Evolutionary conservation across 2,113 vertebrate genomes (phyloP), one percentile per base, ranked within the genome.

Genomic region (Bagarius yarrelli): DNA sequence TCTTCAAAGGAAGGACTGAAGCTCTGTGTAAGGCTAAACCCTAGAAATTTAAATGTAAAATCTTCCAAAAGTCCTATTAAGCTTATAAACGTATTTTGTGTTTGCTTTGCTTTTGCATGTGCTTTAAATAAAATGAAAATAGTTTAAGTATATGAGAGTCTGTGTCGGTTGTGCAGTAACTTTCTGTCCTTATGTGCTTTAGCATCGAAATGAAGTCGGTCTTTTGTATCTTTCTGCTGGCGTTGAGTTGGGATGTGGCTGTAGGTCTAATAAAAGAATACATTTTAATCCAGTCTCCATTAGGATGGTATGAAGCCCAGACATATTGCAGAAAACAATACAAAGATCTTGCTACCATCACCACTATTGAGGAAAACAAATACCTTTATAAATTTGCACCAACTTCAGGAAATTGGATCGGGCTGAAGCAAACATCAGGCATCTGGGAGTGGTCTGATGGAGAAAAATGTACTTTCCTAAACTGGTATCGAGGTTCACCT

Each of bases 401-500:
- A 5, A 4, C 21, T 47, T 1, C 0, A 21, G 18, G 57, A 19
- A 25, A n/a, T 12, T 87, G 86, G 83, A 85, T 83, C 11, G 83
- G 83, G 14, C 64, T 86, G 23, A 77, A 34, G 8, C 8, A 2
- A 3, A 64, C 53, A 14, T 15, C 4, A 8, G 9, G 18, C 0
- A 23, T 0, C 13, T 86, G 81, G 83, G 1, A 56, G 12, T 87
- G 83, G 83, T 79, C 81, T 64, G 78, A 83, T 83, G 81, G 75
- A 71, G 44, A 15, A n/a, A 1, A 13, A 25, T 9, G 23, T 14
- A 47, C 27, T 0, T 75, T 81, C 23, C 8, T 6, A 1, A 44
- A 70, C 3, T 81, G 81, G 81, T 19, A 61, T 3, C 1, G 1
- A 14, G 27, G 60, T 4, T 25, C 0, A 19, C 27, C 27, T 30